These are phyloP conservation scores for Melopsittacus undulatus DNA, from an alignment of 2,797 vertebrate species.

Conservation along the genomic window DNA sequence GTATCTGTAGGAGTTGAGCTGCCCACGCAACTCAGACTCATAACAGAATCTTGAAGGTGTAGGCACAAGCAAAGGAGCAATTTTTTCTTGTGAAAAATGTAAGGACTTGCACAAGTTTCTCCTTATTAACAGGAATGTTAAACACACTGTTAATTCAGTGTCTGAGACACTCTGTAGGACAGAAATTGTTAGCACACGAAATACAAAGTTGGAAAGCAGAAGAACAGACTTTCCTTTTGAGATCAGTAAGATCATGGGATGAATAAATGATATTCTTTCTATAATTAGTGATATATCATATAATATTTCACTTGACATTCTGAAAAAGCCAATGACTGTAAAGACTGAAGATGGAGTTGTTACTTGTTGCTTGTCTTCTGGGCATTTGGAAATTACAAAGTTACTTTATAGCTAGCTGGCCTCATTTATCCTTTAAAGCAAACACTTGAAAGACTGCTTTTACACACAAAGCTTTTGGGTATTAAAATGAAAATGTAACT, in stretches of 20 bases:
- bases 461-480: neutral
- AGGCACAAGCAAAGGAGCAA: slow-evolving; percentile 2
- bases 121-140: neutral
- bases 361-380: neutral
- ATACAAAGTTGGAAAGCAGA: neutral
- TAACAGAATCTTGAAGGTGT: neutral
- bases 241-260: neutral
- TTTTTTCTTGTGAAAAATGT: neutral
- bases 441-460: neutral
- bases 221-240: neutral
- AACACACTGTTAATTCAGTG: neutral
- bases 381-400: neutral
- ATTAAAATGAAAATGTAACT: neutral
- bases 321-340: neutral
- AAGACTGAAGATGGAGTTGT: neutral
- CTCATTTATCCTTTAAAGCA: neutral
- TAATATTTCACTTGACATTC: neutral
- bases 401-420: neutral
- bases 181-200: neutral
- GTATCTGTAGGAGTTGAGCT: neutral
- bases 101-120: neutral
- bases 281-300: neutral
- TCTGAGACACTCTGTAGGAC: neutral
- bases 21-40: slow-evolving; percentile 10
- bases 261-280: neutral